phyloP scores from a whole-genome alignment of 1,140 invertebrate genomes.

The Hormaphis cornu region DNA sequence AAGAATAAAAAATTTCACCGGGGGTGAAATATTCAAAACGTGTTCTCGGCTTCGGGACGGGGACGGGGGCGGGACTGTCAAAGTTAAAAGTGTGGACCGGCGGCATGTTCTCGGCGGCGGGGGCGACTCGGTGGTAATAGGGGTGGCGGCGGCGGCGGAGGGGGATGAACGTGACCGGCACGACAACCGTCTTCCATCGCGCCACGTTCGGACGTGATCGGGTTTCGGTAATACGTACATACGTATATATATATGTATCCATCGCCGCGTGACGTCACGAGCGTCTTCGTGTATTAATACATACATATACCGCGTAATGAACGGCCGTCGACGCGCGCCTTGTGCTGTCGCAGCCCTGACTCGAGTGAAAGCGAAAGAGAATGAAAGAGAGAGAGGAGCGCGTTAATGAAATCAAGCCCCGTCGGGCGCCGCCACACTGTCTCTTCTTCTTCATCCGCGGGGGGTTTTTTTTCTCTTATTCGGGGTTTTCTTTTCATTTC shows the following conservation, averaged over 20 bases:
- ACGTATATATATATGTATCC: too few species aligned
- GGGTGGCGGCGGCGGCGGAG: not conserved
- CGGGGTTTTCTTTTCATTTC: slow-evolving; percentile 11
- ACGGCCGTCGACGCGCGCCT: not conserved
- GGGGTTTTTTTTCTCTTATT: slow-evolving; percentile 14
- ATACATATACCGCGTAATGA: too few species aligned
- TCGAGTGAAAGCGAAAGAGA: too few species aligned
- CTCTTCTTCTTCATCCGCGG: too few species aligned
- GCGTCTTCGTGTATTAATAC: too few species aligned
- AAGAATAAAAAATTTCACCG: too few species aligned
- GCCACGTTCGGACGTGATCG: slow-evolving; percentile 29
- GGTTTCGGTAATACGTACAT: slow-evolving; percentile 32
- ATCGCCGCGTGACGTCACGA: slow-evolving; percentile 27
- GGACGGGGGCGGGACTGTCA: not conserved
- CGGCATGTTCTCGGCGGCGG: not conserved
- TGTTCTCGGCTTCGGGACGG: not conserved
- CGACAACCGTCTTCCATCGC: slow-evolving; percentile 17
- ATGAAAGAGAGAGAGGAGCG: not conserved
- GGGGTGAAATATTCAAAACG: slow-evolving; percentile 31
- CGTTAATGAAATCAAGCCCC: slow-evolving; percentile 28
- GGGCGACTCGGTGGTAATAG: not conserved
- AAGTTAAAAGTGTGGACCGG: slow-evolving; percentile 26
- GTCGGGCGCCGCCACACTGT: not conserved
- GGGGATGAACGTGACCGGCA: slow-evolving; percentile 30
- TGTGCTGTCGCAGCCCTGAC: too few species aligned